Conservation (phyloP, 2,888 invertebrate species). For the Nemoura dubitans region DNA sequence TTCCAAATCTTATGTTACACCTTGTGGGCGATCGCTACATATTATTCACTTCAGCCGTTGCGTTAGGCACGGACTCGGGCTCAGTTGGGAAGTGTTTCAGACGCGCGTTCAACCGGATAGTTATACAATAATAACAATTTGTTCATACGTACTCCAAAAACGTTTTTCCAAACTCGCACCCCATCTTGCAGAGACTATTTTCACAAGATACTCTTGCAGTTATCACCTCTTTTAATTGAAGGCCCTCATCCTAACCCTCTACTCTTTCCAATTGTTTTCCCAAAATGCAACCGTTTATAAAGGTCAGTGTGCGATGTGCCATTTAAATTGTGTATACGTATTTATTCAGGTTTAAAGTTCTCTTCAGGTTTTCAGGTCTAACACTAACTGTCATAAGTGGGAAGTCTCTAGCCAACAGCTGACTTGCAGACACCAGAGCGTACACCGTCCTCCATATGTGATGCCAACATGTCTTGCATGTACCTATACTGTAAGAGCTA, state of each 20-base stretch:
- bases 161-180: not conserved
- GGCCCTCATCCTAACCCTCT: too few species aligned
- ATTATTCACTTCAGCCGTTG: not conserved
- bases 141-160: not conserved
- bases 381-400: too few species aligned
- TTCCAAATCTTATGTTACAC: constrained; percentile 1
- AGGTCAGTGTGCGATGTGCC: too few species aligned
- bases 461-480: not conserved
- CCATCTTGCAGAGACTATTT: not conserved
- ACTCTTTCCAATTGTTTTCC: too few species aligned
- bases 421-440: not conserved
- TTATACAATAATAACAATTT: not conserved
- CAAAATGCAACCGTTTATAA: too few species aligned
- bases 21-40: not conserved
- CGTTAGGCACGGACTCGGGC: not conserved
- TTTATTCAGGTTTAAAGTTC: too few species aligned
- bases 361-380: too few species aligned
- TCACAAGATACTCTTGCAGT: not conserved
- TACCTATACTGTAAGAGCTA: not conserved
- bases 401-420: not conserved
- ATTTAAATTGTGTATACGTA: too few species aligned
- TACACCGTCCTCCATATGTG: not conserved
- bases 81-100: not conserved
- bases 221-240: not conserved
- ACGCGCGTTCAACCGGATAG: not conserved